phyloP scores from a whole-genome alignment of 1,140 invertebrate genomes.

The Tetramorium alpestre region DNA sequence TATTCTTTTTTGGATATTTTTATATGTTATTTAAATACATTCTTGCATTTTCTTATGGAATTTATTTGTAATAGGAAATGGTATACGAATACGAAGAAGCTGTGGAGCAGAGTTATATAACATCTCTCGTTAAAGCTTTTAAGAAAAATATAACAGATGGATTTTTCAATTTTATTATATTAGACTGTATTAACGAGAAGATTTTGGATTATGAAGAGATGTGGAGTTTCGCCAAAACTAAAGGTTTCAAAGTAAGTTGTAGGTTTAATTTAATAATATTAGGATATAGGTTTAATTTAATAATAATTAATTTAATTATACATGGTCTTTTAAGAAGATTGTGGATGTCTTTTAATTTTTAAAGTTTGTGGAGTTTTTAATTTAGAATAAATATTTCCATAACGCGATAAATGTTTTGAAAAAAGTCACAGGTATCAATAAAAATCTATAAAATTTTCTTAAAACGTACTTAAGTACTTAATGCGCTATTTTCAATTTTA shows the following conservation, averaged over 20 bases:
- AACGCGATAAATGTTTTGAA: neutral
- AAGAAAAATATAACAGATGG: slow-evolving; percentile 96
- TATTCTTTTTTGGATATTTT: slow-evolving; percentile 14
- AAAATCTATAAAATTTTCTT: neutral
- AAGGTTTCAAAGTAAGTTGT: slow-evolving; percentile 93
- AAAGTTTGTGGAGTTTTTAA: neutral
- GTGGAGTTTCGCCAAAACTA: slow-evolving; percentile 94
- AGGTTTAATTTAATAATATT: neutral
- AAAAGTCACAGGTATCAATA: neutral
- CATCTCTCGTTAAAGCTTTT: slow-evolving; percentile 95
- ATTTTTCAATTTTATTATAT: slow-evolving; percentile 97
- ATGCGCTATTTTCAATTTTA: neutral
- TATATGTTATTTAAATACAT: neutral
- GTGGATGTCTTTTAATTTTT: neutral
- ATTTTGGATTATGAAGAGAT: slow-evolving; percentile 94
- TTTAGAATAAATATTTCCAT: neutral
- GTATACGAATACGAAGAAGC: slow-evolving; percentile 96
- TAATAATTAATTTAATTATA: neutral
- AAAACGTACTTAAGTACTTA: neutral
- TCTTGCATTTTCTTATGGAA: neutral
- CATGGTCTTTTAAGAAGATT: neutral
- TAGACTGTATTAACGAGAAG: slow-evolving; percentile 95
- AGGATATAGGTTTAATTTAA: neutral
- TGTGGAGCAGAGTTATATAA: slow-evolving; percentile 93
- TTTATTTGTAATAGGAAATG: slow-evolving; percentile 88